Percentiles rank a stretch among this genome's conserved stretches.
These are phyloP conservation scores for Styela plicata DNA, from an alignment of 23 tunicate genomes.

Conservation along the genomic window DNA sequence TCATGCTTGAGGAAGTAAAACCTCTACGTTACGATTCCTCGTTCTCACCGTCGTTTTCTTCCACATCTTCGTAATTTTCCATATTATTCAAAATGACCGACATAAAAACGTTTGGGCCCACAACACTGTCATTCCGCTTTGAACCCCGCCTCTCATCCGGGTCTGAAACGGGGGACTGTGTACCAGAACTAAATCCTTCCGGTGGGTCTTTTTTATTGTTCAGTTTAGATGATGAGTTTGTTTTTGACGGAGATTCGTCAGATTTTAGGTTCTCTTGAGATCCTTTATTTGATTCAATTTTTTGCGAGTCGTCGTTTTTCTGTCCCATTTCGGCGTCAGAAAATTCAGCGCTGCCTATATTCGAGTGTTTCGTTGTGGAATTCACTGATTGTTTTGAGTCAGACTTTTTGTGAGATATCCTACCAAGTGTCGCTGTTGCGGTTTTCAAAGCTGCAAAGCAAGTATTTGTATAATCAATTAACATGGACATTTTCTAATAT, in stretches of 20 bases:
- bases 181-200: background rate
- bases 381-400: background rate
- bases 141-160: background rate
- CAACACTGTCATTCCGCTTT: background rate
- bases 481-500: too few relatives aligned
- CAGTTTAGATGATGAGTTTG: background rate
- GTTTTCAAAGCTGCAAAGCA: background rate
- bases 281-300: background rate
- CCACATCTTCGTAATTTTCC: background rate
- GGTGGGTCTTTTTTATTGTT: background rate
- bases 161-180: background rate
- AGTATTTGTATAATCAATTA: too few relatives aligned
- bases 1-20: too few relatives aligned
- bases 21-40: too few relatives aligned
- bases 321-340: background rate
- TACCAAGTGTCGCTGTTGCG: background rate
- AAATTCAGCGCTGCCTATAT: background rate
- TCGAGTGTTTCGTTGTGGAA: background rate
- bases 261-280: background rate
- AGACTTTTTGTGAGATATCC: background rate
- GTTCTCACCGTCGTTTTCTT: background rate
- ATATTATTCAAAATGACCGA: conserved; percentile 1
- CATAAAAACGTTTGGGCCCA: background rate
- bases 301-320: background rate
- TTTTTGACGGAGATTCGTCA: too few relatives aligned